Percentiles rank a stretch among this genome's conserved stretches.
Conservation (phyloP, 2,797 vertebrate species). For the Anabacerthia variegaticeps region DNA sequence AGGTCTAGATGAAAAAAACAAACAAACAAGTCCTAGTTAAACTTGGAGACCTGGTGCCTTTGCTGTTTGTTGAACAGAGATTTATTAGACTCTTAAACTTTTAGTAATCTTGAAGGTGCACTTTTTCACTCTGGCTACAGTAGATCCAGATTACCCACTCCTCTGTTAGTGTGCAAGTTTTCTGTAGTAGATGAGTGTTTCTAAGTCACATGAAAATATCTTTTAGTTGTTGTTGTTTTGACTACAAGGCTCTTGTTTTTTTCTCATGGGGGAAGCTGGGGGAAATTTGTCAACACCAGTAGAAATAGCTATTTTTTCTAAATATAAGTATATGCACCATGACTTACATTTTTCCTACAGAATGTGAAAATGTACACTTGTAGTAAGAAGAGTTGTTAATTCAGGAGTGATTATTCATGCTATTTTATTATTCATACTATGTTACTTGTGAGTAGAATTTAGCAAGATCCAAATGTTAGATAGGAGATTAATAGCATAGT, state of each 20-base stretch:
- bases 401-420: neutral
- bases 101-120: neutral
- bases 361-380: neutral
- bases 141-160: neutral
- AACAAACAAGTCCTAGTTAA: neutral
- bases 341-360: neutral
- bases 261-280: neutral
- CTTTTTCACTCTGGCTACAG: neutral
- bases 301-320: neutral
- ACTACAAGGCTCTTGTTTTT: neutral
- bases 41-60: neutral
- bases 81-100: neutral
- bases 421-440: neutral
- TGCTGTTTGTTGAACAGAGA: neutral
- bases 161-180: neutral
- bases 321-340: rapidly evolving
- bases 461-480: neutral
- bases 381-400: neutral
- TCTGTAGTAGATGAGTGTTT: neutral
- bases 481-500: neutral
- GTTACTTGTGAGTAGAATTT: neutral
- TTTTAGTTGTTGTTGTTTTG: neutral
- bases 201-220: neutral
- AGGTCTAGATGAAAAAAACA: neutral
- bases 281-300: neutral